These are phyloP conservation scores for Planiliza haematocheilus DNA, from an alignment of 2,113 vertebrate genomes.

Conservation along the genomic window DNA sequence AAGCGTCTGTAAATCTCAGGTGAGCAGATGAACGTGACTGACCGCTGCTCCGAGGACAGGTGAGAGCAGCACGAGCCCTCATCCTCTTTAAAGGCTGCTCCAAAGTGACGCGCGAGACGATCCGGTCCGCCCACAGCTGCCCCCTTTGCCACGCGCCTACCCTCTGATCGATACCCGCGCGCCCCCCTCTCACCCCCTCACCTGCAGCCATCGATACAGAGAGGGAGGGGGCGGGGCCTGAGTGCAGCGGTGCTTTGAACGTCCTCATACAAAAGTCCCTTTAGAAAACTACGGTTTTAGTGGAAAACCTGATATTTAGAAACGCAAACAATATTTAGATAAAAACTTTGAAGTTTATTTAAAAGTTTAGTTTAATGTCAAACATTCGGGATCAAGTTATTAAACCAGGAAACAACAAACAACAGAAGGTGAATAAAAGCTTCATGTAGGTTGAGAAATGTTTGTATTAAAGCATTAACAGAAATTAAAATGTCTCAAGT, in stretches of 20 bases:
- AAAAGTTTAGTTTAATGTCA: no score
- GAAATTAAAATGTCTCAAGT: no score
- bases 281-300: no score
- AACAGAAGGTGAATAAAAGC: no score
- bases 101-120: neutral
- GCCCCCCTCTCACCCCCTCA: neutral
- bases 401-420: no score
- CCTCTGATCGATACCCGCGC: neutral
- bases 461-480: no score
- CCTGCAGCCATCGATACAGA: constrained; percentile 57
- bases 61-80: neutral
- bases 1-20: neutral
- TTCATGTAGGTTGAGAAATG: no score
- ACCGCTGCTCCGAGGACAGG: neutral
- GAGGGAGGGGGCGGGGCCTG: neutral
- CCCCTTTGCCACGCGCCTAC: neutral
- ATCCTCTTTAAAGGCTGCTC: neutral
- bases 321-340: no score
- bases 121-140: constrained; percentile 23
- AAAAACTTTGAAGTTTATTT: no score
- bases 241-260: no score
- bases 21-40: neutral
- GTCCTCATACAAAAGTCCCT: neutral
- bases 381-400: no score
- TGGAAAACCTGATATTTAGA: no score